Percentiles rank a stretch among this genome's conserved stretches.
These are phyloP conservation scores for Aphelocoma californica DNA, from an alignment of 2,797 vertebrate species.

Conservation along the genomic window DNA sequence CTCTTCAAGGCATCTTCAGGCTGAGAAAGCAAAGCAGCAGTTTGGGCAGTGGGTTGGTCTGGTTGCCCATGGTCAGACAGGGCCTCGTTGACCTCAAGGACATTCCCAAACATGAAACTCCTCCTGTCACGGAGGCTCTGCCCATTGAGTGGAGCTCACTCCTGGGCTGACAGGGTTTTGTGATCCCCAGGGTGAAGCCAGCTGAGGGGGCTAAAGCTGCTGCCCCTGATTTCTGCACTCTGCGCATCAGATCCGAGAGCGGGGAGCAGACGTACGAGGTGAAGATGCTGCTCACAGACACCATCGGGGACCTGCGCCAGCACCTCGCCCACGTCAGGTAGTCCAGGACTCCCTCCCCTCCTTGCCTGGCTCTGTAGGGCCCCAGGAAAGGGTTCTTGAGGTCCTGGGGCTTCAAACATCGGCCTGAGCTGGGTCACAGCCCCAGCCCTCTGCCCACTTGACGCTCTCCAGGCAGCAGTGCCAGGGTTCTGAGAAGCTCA, in stretches of 20 bases:
- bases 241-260: conserved; percentile 87
- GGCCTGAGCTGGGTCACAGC: neutral
- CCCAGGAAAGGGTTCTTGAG: neutral
- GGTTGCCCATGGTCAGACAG: fast-evolving
- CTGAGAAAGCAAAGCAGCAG: neutral
- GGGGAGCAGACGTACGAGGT: conserved; percentile 79
- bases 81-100: neutral
- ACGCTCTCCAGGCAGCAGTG: neutral
- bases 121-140: fast-evolving
- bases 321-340: conserved; percentile 83
- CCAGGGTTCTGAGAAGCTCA: neutral
- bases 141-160: fast-evolving
- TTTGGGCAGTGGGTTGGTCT: neutral
- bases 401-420: neutral
- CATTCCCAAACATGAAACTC: neutral
- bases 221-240: conserved; percentile 36
- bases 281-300: conserved; percentile 82
- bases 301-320: conserved; percentile 82
- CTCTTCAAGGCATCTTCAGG: neutral
- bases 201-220: neutral
- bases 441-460: neutral
- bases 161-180: neutral
- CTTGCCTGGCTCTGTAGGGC: fast-evolving
- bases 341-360: neutral
- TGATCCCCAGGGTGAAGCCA: conserved; percentile 22